A percentile compares a stretch with the other conserved stretches of the same genome.
These are phyloP conservation scores for Romanogobio albipinnatus DNA, from an alignment of 2,113 vertebrate species.

Conservation along the genomic window DNA sequence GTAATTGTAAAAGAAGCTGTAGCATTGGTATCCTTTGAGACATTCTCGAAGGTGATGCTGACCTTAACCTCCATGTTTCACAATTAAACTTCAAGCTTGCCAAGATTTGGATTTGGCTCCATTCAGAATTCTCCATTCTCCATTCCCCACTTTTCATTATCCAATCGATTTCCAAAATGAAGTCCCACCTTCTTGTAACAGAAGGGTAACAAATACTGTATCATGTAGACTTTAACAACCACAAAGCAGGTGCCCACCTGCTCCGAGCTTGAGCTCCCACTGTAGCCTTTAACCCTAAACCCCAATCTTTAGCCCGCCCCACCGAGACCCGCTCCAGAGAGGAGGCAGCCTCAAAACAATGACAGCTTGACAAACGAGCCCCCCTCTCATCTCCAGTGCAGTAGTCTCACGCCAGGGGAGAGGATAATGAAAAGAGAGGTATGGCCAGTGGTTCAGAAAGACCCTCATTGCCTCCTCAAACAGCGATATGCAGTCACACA, in stretches of 20 bases:
- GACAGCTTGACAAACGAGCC: slow-evolving; percentile 55
- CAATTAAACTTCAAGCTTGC: not conserved
- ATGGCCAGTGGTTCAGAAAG: slow-evolving; percentile 53
- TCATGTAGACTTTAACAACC: slow-evolving; percentile 12
- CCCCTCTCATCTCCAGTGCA: slow-evolving; percentile 39
- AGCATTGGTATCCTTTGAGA: not conserved
- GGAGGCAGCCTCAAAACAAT: slow-evolving; percentile 36
- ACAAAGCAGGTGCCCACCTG: slow-evolving; percentile 18
- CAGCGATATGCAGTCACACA: slow-evolving; percentile 44
- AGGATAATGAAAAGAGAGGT: slow-evolving; percentile 56
- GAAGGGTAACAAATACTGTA: not conserved
- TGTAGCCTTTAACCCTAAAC: slow-evolving; percentile 46
- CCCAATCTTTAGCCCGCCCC: slow-evolving; percentile 23
- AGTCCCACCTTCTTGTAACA: not conserved
- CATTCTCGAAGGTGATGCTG: too few relatives aligned
- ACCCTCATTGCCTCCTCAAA: slow-evolving; percentile 51
- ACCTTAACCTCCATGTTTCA: not conserved
- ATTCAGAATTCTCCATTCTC: too few relatives aligned
- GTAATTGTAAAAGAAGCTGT: not conserved
- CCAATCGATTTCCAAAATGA: not conserved
- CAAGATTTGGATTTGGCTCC: not conserved
- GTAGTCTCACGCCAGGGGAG: slow-evolving; percentile 48
- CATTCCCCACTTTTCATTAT: not conserved
- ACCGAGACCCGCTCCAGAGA: not conserved
- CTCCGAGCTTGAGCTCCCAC: slow-evolving; percentile 6